Percentiles rank a stretch among this genome's conserved stretches.
phyloP scores from a whole-genome alignment of 2,113 vertebrate species.

The Dipodomys spectabilis region DNA sequence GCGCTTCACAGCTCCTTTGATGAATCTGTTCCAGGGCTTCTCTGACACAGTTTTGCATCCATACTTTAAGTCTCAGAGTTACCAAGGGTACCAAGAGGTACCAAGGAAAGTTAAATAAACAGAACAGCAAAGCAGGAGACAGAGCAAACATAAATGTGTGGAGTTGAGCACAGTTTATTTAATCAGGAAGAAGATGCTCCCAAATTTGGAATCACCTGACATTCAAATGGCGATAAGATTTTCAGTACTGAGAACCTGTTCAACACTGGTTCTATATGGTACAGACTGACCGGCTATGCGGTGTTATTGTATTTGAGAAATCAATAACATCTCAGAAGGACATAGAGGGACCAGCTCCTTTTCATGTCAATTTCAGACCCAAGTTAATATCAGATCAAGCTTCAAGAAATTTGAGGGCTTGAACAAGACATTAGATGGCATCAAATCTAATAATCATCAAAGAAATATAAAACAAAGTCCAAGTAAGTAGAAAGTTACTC shows the following conservation, averaged over 20 bases:
- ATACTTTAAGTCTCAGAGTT: conserved; percentile 47
- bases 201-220: conserved; percentile 17
- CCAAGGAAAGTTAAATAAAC: conserved; percentile 57
- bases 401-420: neutral
- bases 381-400: conserved; percentile 28
- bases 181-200: conserved; percentile 33
- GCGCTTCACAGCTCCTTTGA: conserved; percentile 1
- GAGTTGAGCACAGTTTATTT: conserved; percentile 14
- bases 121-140: conserved; percentile 38
- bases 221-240: neutral
- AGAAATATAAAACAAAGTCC: conserved; percentile 39
- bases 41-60: conserved; percentile 6
- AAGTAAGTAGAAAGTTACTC: neutral
- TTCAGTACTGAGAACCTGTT: conserved; percentile 15
- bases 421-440: neutral
- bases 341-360: neutral
- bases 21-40: conserved; percentile 6
- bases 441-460: conserved; percentile 4
- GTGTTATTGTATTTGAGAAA: neutral
- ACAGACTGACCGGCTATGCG: neutral
- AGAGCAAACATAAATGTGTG: neutral
- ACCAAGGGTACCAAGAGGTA: conserved; percentile 18
- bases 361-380: neutral
- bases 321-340: neutral
- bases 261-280: neutral